phyloP scores from a whole-genome alignment of 1,140 invertebrate species.

The Spodoptera frugiperda region DNA sequence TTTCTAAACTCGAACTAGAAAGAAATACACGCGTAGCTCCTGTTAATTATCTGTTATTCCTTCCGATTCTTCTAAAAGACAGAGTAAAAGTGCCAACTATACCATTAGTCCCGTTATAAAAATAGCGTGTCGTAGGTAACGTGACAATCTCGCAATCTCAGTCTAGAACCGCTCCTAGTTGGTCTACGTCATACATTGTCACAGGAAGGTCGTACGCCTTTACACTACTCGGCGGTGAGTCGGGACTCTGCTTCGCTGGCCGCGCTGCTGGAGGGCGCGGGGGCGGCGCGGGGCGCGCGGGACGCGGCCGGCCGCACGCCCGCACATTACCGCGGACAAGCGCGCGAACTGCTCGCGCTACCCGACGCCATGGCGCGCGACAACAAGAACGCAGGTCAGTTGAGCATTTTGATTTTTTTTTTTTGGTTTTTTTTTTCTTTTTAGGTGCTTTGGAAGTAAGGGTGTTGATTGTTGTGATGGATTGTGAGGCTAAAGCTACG shows the following conservation, averaged over 20 bases:
- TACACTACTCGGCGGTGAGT: slow-evolving; percentile 93
- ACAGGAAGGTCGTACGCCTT: slow-evolving; percentile 89
- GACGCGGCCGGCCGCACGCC: slow-evolving; percentile 90
- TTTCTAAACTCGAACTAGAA: no score
- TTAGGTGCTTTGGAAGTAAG: neutral
- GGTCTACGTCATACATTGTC: neutral
- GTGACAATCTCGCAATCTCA: no score
- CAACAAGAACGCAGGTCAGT: slow-evolving; percentile 67
- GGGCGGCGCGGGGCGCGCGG: slow-evolving; percentile 88
- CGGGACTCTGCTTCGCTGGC: slow-evolving; percentile 88
- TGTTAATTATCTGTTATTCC: no score
- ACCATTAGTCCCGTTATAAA: no score
- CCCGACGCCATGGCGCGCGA: slow-evolving; percentile 78
- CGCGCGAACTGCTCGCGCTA: slow-evolving; percentile 87
- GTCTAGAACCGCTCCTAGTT: no score
- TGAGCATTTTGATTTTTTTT: no score
- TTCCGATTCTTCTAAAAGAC: no score
- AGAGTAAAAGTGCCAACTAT: no score
- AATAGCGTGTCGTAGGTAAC: no score
- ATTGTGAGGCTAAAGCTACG: no score
- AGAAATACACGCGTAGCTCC: no score
- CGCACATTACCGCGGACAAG: slow-evolving; percentile 90
- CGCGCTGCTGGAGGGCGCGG: slow-evolving; percentile 88
- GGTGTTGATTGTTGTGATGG: neutral
- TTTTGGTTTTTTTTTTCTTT: neutral